These are phyloP conservation scores for Strigamia maritima DNA, from an alignment of 2,888 invertebrate species.

Conservation along the genomic window DNA sequence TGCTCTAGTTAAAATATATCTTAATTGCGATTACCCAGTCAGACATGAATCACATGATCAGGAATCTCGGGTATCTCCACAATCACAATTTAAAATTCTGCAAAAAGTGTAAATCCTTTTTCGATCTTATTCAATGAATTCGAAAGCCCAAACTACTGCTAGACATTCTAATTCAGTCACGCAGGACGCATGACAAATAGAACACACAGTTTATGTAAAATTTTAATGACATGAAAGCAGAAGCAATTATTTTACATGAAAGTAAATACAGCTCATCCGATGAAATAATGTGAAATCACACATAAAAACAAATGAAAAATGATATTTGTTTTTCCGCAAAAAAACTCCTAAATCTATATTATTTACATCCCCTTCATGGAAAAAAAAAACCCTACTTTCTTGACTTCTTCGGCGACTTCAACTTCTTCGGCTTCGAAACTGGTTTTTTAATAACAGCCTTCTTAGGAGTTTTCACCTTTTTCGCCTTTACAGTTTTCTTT, in stretches of 20 bases:
- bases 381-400: conserved; percentile 37
- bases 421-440: conserved; percentile 42
- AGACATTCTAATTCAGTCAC: too few relatives aligned
- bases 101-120: too few relatives aligned
- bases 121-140: too few relatives aligned
- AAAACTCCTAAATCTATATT: background rate
- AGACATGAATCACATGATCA: too few relatives aligned
- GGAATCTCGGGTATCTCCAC: too few relatives aligned
- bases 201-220: background rate
- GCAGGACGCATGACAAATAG: too few relatives aligned
- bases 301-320: background rate
- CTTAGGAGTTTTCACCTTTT: conserved; percentile 44
- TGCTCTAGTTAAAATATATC: too few relatives aligned
- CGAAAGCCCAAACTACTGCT: too few relatives aligned
- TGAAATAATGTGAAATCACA: background rate
- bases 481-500: conserved; percentile 41
- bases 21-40: too few relatives aligned
- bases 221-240: background rate
- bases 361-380: background rate
- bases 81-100: too few relatives aligned
- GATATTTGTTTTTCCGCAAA: background rate
- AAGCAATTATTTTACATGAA: background rate
- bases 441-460: conserved; percentile 41
- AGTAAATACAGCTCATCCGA: background rate
- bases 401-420: conserved; percentile 44